Conservation (phyloP, 2,888 invertebrate species). For the Cryptus armator region DNA sequence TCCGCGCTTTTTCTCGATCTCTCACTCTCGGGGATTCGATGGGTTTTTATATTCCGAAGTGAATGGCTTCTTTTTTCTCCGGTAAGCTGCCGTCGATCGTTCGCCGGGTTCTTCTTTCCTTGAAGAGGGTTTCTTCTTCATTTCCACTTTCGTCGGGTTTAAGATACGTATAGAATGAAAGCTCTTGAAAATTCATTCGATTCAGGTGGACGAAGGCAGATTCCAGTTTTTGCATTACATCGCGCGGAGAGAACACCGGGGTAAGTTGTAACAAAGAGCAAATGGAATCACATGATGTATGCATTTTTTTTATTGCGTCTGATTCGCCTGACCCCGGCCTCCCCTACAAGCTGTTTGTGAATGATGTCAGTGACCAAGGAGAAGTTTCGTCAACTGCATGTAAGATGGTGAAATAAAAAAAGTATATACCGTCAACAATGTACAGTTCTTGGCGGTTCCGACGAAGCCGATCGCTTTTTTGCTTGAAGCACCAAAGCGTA, state of each 20-base stretch:
- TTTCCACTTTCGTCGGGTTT: slow-evolving; percentile 16
- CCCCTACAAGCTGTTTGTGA: slow-evolving; percentile 37
- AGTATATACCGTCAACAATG: slow-evolving; percentile 21
- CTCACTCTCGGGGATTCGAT: slow-evolving; percentile 32
- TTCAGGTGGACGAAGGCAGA: slow-evolving; percentile 4
- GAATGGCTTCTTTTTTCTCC: slow-evolving; percentile 27
- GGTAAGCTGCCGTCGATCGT: slow-evolving; percentile 9
- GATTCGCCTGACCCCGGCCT: background rate
- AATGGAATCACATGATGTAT: no score
- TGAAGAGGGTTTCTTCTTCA: slow-evolving; percentile 7
- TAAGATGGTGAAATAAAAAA: background rate
- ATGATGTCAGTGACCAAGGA: slow-evolving; percentile 34
- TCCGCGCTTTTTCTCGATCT: slow-evolving; percentile 42
- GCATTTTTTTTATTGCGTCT: slow-evolving; percentile 11
- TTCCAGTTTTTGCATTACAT: background rate
- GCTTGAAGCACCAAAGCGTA: slow-evolving; percentile 47
- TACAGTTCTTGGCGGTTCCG: slow-evolving; percentile 29
- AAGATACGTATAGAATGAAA: background rate
- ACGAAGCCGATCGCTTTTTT: slow-evolving; percentile 58
- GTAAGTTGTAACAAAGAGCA: no score
- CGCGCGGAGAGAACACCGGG: no score
- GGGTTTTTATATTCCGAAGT: slow-evolving; percentile 22
- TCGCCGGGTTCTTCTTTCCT: slow-evolving; percentile 21
- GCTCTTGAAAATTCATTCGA: slow-evolving; percentile 32
- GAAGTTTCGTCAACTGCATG: slow-evolving; percentile 1